Evolutionary conservation across 2,888 invertebrate species (phyloP), one percentile per base, ranked within the genome.

Genomic region (Euspilapteryx auroguttella): DNA sequence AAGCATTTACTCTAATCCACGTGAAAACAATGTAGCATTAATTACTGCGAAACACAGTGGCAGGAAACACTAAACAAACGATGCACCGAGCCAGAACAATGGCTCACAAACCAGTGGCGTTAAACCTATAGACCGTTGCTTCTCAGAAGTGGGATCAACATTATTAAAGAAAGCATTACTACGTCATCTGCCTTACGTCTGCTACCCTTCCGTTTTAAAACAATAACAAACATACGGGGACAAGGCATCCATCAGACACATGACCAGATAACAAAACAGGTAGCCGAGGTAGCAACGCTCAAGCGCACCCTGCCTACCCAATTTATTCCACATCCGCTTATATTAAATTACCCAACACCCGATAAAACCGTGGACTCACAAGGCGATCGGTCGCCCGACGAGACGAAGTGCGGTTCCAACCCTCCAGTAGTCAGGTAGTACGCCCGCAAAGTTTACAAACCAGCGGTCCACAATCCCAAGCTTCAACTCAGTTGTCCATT

Each of bases 251-350:
- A 45, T 48, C 45, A 44, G 44, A 37, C 62, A 57, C 45, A 51
- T 51, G 59, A 50, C 48, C 38, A 34, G 39, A 36, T 41, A 49
- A 63, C 50, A 68, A 73, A 68, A 71, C 71, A 71, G 73, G 73
- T 75, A 73, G 71, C 68, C 38, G 43, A 71, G 73, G 73, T 75
- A 73, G 71, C 68, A 38, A 42, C 40, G 37, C 41, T 47, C 44
- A 68, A 61, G 66, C 61, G 61, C 68, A 66, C 73, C 69, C 68
- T 55, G 64, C 53, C 62, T 68, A 62, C 65, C 64, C 73, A 73
- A 71, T 71, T 68, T 66, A 71, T 64, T 64, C 61, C 59, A 73
- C 69, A 73, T 75, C 75, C 73, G 69, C n/a, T 41, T 55, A 63
- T 64, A 71, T 75, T 63, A 63, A 56, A 69, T 73, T 71, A 69